Conservation (phyloP, 2,797 vertebrate genomes). For the Momotus momota region DNA sequence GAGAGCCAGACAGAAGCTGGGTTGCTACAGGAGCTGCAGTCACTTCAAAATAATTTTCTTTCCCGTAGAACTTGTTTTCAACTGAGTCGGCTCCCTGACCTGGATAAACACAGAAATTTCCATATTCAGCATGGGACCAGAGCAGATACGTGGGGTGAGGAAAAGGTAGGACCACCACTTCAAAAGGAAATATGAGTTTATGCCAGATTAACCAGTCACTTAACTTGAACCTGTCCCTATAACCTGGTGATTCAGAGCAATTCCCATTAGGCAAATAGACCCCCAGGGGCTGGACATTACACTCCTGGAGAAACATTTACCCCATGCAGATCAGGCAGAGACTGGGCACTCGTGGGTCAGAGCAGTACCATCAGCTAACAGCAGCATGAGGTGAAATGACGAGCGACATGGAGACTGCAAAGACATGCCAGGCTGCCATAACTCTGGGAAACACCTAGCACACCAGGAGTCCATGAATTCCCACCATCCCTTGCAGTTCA, state of each 20-base stretch:
- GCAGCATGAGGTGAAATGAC: fast-evolving
- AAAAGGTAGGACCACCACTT: background rate
- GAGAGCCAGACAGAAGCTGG: background rate
- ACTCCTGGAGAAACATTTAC: background rate
- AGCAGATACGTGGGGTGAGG: background rate
- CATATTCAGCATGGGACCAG: background rate
- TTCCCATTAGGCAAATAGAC: background rate
- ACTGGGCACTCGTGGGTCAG: background rate
- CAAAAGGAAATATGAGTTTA: background rate
- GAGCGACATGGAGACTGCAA: background rate
- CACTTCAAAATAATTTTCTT: background rate
- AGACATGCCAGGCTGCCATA: background rate
- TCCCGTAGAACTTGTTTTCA: background rate
- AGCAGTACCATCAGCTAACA: background rate
- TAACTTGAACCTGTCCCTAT: background rate
- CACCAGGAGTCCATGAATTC: background rate
- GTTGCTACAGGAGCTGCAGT: background rate
- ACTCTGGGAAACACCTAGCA: background rate
- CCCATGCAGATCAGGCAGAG: background rate
- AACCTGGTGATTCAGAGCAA: background rate
- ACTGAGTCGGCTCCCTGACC: background rate
- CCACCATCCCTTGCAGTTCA: background rate
- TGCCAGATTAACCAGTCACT: background rate
- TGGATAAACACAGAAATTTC: background rate
- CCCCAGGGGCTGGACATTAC: background rate